A percentile compares a stretch with the other conserved stretches of the same genome.
Evolutionary conservation across 2,797 vertebrate genomes (phyloP).

Genomic region (Podarcis lilfordi): DNA sequence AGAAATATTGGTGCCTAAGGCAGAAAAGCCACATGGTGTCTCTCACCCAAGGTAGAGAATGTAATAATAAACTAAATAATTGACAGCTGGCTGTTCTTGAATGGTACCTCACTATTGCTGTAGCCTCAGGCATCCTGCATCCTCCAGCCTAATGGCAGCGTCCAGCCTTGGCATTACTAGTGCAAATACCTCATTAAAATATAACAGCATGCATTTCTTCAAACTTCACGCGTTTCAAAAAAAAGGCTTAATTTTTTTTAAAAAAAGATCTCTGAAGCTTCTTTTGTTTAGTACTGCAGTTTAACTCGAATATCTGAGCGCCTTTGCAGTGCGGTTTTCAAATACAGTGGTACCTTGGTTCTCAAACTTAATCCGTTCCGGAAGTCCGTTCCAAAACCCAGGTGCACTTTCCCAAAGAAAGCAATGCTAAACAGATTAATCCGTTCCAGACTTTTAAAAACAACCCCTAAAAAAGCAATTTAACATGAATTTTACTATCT

Average conservation of each 20-base stretch:
- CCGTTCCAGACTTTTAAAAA: too few species aligned
- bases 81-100: neutral
- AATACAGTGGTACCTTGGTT: too few species aligned
- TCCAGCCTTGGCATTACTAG: neutral
- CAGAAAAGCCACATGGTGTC: neutral
- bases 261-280: neutral
- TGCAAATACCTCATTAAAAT: slow-evolving; percentile 9
- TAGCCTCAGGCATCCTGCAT: neutral
- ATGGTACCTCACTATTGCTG: neutral
- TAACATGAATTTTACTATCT: too few species aligned
- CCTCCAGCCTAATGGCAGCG: neutral
- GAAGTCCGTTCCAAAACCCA: too few species aligned
- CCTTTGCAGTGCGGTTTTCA: neutral
- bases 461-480: too few species aligned
- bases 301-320: neutral
- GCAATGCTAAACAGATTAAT: too few species aligned
- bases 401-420: too few species aligned
- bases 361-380: too few species aligned
- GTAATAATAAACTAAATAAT: slow-evolving; percentile 12
- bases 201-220: neutral
- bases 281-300: neutral
- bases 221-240: neutral
- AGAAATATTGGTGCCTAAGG: neutral
- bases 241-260: neutral
- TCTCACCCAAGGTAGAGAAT: neutral